These are phyloP conservation scores for Drosophila kanekoi DNA, from an alignment of 2,888 invertebrate genomes.

Conservation along the genomic window DNA sequence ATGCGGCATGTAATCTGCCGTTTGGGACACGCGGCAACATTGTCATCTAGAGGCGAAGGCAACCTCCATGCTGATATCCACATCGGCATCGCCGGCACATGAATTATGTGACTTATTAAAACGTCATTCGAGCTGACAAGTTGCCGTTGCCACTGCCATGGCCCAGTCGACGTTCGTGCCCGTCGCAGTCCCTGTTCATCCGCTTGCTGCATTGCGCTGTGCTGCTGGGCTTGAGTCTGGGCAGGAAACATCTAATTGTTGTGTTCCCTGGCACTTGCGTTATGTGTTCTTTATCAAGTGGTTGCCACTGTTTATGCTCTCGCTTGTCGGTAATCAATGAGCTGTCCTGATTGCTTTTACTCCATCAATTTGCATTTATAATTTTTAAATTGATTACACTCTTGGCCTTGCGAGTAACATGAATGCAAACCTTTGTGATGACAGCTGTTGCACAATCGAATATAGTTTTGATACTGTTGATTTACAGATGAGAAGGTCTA, in stretches of 20 bases:
- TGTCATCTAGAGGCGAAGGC: constrained; percentile 33
- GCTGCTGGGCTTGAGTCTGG: constrained; percentile 31
- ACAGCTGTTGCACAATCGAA: constrained; percentile 21
- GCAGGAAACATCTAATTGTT: constrained; percentile 72
- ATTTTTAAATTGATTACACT: constrained; percentile 54
- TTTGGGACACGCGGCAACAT: constrained; percentile 50
- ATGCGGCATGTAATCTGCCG: constrained; percentile 43
- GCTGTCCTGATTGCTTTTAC: constrained; percentile 39
- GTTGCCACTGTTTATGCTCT: constrained; percentile 46
- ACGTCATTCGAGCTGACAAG: constrained; percentile 82
- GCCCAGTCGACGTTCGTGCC: constrained; percentile 9
- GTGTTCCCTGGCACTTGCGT: constrained; percentile 42
- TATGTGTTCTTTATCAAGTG: constrained; percentile 40
- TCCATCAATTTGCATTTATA: constrained; percentile 66
- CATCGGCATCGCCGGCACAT: constrained; percentile 57
- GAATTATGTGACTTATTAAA: constrained; percentile 83
- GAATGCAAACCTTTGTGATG: constrained; percentile 27
- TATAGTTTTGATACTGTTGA: neutral
- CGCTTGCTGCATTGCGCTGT: neutral
- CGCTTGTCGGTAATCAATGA: constrained; percentile 59
- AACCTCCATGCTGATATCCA: constrained; percentile 19
- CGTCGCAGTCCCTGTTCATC: constrained; percentile 8
- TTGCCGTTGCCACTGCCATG: constrained; percentile 66
- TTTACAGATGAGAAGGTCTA: too few relatives aligned
- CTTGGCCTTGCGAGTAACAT: neutral